Conservation (phyloP, 2,797 vertebrate genomes). For the Steatocranus sp. region DNA sequence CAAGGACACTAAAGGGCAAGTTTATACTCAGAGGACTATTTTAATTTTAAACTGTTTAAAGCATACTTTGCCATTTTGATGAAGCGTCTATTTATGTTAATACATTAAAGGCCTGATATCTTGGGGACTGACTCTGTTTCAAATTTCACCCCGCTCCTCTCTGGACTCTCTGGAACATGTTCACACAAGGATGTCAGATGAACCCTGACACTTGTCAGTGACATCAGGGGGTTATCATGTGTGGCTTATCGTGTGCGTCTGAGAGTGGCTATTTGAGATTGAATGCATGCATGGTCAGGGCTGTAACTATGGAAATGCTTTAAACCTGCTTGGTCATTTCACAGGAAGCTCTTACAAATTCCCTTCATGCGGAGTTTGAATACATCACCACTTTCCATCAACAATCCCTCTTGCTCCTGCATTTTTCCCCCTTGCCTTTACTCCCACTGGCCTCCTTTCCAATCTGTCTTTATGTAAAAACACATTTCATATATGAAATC, state of each 20-base stretch:
- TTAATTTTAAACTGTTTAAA: neutral
- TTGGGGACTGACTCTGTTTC: neutral
- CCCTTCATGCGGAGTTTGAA: constrained; percentile 14
- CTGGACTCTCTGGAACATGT: neutral
- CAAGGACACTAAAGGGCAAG: constrained; percentile 27
- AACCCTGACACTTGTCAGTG: neutral
- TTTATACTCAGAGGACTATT: neutral
- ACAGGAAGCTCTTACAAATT: constrained; percentile 50
- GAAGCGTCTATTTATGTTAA: neutral
- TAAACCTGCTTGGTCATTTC: neutral
- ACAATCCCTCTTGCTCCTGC: neutral
- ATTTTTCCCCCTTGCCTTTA: accelerated
- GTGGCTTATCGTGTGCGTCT: neutral
- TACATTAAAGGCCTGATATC: neutral
- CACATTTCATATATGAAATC: neutral
- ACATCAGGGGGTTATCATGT: neutral
- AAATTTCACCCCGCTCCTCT: neutral
- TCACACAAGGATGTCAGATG: neutral
- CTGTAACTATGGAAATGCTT: neutral
- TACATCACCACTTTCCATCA: constrained; percentile 9
- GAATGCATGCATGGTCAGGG: neutral
- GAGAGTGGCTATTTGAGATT: neutral
- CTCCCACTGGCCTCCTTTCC: neutral
- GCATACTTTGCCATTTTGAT: neutral
- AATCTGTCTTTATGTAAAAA: neutral